These are phyloP conservation scores for Theristicus caerulescens DNA, from an alignment of 2,113 vertebrate species.

Conservation along the genomic window DNA sequence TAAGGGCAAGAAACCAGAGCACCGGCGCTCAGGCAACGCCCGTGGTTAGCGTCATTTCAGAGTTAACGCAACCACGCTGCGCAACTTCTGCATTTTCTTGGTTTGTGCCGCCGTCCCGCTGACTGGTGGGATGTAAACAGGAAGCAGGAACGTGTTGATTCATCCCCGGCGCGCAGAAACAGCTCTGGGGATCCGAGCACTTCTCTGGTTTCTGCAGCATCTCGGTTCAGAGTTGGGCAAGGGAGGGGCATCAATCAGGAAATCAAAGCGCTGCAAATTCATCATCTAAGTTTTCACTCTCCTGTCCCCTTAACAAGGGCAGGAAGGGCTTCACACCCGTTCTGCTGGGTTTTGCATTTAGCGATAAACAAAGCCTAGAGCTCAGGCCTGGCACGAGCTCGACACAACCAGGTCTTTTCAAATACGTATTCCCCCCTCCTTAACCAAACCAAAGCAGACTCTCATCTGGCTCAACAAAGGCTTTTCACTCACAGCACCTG, in stretches of 20 bases:
- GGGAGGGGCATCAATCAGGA: background rate
- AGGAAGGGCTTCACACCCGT: background rate
- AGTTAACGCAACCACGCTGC: fast-evolving
- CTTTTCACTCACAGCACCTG: background rate
- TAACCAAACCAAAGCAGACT: background rate
- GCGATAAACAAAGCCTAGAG: background rate
- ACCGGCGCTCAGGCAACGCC: background rate
- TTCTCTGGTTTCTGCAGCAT: background rate
- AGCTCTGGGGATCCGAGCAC: fast-evolving
- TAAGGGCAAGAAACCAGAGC: background rate
- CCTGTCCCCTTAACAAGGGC: fast-evolving
- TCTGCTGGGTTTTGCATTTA: background rate
- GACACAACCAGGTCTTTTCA: background rate
- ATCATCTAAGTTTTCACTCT: fast-evolving
- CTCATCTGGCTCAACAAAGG: background rate
- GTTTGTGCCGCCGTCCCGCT: fast-evolving
- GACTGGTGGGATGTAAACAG: background rate
- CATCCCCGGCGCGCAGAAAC: background rate
- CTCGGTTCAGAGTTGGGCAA: fast-evolving
- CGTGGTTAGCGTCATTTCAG: fast-evolving
- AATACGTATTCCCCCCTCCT: no score
- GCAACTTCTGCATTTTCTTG: background rate
- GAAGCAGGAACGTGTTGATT: background rate
- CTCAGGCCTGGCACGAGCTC: background rate
- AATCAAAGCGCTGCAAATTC: background rate